phyloP scores from a whole-genome alignment of 1,140 invertebrate species.

The Scaptomyza hsui region DNA sequence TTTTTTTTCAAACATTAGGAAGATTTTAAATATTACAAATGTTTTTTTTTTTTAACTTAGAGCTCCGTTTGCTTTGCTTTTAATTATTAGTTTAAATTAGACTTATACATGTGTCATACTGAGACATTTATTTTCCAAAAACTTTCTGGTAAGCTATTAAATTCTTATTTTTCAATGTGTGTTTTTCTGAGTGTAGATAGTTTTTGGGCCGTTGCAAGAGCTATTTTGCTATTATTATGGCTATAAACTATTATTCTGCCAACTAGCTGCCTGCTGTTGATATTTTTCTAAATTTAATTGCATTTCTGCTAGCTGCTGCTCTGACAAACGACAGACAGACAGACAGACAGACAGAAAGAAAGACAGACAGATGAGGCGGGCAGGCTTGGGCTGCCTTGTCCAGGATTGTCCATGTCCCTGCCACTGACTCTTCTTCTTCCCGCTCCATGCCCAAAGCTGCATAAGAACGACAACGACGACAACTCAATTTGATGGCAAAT shows the following conservation, averaged over 20 bases:
- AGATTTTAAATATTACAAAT: too few relatives aligned
- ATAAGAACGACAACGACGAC: slow-evolving; percentile 39
- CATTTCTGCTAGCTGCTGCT: slow-evolving; percentile 57
- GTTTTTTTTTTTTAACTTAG: too few relatives aligned
- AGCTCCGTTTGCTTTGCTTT: too few relatives aligned
- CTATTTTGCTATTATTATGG: slow-evolving; percentile 58
- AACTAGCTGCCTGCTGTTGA: slow-evolving; percentile 64
- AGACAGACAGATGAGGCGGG: neutral
- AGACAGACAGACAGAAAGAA: neutral
- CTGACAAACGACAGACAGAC: neutral
- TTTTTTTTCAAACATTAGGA: too few relatives aligned
- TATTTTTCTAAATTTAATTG: slow-evolving; percentile 82
- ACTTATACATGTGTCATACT: too few relatives aligned
- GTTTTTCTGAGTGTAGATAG: neutral
- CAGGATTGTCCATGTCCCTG: neutral
- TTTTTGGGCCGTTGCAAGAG: slow-evolving; percentile 30
- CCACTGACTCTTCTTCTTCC: neutral
- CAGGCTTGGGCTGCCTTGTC: slow-evolving; percentile 1
- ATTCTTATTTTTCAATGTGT: too few relatives aligned
- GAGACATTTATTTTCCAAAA: too few relatives aligned
- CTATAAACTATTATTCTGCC: slow-evolving; percentile 80
- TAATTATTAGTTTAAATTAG: too few relatives aligned
- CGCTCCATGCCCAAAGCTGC: slow-evolving; percentile 13
- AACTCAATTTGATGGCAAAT: slow-evolving; percentile 83
- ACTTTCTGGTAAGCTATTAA: too few relatives aligned